A percentile compares a stretch with the other conserved stretches of the same genome.
These are phyloP conservation scores for Eciton burchellii DNA, from an alignment of 1,140 invertebrate species.

Conservation along the genomic window DNA sequence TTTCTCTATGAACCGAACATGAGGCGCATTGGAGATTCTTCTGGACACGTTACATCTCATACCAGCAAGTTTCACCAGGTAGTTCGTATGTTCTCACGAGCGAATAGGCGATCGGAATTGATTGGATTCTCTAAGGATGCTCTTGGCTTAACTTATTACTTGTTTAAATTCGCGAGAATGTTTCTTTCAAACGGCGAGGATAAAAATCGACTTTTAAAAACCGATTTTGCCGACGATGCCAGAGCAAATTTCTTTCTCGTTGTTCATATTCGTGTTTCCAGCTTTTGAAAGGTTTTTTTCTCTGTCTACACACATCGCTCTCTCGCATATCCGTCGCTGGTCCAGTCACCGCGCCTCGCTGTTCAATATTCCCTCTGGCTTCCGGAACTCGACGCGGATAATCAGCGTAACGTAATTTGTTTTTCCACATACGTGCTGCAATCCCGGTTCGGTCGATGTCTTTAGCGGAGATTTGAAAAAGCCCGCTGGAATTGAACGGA, in stretches of 20 bases:
- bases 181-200: neutral
- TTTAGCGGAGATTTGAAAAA: slow-evolving; percentile 47
- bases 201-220: slow-evolving; percentile 23
- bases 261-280: neutral
- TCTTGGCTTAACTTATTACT: neutral
- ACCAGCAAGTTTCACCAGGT: slow-evolving; percentile 2
- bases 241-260: slow-evolving; percentile 5
- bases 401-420: slow-evolving; percentile 68
- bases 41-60: no score
- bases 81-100: neutral
- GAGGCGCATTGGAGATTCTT: no score
- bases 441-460: slow-evolving; percentile 34
- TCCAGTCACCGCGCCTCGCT: slow-evolving; percentile 31
- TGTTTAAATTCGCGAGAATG: neutral
- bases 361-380: slow-evolving; percentile 50
- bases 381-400: slow-evolving; percentile 55
- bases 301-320: slow-evolving; percentile 23
- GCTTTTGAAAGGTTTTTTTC: slow-evolving; percentile 50
- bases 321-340: slow-evolving; percentile 38
- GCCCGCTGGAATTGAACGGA: slow-evolving; percentile 38
- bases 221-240: neutral
- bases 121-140: neutral
- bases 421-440: slow-evolving; percentile 43
- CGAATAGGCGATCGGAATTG: no score
- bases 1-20: no score